These are phyloP conservation scores for Gopherus evgoodei DNA, from an alignment of 2,113 vertebrate genomes.

Conservation along the genomic window DNA sequence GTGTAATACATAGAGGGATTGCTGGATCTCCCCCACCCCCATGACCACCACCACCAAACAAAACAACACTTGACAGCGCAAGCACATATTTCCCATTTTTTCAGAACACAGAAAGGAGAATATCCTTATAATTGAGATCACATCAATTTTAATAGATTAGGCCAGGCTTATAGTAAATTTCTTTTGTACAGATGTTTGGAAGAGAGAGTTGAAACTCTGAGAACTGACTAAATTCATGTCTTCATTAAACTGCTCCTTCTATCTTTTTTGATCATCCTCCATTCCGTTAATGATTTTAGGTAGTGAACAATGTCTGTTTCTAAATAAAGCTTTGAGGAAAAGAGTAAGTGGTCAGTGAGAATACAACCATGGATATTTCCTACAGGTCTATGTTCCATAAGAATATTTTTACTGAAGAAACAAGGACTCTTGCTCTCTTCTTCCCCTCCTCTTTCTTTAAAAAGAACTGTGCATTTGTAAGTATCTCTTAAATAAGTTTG, in stretches of 20 bases:
- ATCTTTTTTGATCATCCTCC: not conserved
- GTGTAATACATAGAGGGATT: not conserved
- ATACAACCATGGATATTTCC: constrained; percentile 29
- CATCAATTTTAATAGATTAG: not conserved
- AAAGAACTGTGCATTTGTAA: constrained; percentile 75
- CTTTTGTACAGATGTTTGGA: not conserved
- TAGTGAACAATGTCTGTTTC: not conserved
- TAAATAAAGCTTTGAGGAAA: constrained; percentile 15
- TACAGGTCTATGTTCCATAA: not conserved
- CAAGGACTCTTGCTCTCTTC: constrained; percentile 6
- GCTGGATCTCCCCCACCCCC: not conserved
- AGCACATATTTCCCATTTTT: not conserved
- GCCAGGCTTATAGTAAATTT: not conserved
- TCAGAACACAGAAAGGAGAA: not conserved
- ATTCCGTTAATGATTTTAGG: not conserved
- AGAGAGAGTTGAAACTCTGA: not conserved
- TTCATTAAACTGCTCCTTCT: not conserved
- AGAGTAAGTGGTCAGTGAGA: constrained; percentile 36
- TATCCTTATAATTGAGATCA: not conserved
- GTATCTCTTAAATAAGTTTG: constrained; percentile 81
- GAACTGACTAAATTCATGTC: not conserved
- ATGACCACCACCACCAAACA: not conserved
- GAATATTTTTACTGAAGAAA: constrained; percentile 37
- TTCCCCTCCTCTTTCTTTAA: constrained; percentile 52
- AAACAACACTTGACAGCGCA: not conserved